Evolutionary conservation across 1,140 invertebrate genomes (phyloP).

Genomic region (Papilio glaucus): DNA sequence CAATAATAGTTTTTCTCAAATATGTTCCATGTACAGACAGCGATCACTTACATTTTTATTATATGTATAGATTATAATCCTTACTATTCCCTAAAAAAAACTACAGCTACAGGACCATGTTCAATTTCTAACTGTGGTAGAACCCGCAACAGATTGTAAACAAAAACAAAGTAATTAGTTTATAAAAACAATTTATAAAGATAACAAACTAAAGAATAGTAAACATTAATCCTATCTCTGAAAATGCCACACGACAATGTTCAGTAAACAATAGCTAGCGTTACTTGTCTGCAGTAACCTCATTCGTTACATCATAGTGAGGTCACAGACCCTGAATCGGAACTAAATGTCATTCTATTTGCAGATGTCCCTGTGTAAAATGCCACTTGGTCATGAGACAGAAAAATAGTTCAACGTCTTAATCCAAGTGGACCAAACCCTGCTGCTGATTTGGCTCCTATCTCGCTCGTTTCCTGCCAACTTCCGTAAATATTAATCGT

Average conservation of each 20-base stretch:
- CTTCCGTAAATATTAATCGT: conserved; percentile 5
- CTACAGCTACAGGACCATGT: no score
- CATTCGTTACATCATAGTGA: conserved; percentile 13
- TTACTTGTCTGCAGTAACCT: conserved; percentile 9
- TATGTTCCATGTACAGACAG: no score
- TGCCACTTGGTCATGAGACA: conserved; percentile 43
- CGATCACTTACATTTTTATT: no score
- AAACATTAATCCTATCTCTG: background rate
- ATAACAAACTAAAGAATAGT: no score
- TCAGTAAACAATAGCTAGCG: background rate
- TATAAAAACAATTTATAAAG: no score
- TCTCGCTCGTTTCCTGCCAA: background rate
- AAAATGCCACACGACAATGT: background rate
- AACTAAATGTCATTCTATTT: conserved; percentile 24
- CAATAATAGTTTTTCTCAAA: no score
- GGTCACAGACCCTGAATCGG: conserved; percentile 16
- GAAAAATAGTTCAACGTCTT: conserved; percentile 19
- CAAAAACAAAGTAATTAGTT: no score
- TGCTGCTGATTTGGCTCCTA: background rate
- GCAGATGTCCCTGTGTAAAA: conserved; percentile 33
- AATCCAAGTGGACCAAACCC: conserved; percentile 19
- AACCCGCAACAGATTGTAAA: no score
- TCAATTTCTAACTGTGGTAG: no score
- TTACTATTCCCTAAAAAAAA: no score
- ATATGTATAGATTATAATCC: no score